Conservation (phyloP, 2,888 invertebrate species). For the Eutolmus rufibarbis region DNA sequence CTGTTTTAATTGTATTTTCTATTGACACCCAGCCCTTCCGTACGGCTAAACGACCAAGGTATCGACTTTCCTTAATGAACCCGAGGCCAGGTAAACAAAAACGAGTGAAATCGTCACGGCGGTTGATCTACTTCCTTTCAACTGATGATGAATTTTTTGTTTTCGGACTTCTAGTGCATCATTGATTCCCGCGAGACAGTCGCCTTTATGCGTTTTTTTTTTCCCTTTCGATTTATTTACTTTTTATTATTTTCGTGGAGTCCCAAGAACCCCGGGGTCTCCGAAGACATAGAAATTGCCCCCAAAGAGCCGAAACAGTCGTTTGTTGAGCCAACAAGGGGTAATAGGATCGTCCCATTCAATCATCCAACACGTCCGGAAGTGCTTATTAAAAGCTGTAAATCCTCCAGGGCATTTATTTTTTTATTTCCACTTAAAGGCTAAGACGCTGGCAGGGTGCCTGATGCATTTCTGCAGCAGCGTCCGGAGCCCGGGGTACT, state of each 20-base stretch:
- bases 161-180: background rate
- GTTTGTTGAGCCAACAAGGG: constrained; percentile 19
- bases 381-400: constrained; percentile 39
- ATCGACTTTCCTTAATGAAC: constrained; percentile 44
- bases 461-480: background rate
- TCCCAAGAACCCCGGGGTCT: background rate
- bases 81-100: background rate
- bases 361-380: constrained; percentile 37
- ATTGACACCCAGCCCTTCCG: background rate
- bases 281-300: constrained; percentile 18
- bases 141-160: constrained; percentile 23
- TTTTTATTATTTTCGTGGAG: background rate
- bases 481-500: background rate
- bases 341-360: constrained; percentile 15
- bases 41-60: background rate
- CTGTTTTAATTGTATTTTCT: constrained; percentile 20
- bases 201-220: background rate
- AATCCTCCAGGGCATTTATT: constrained; percentile 17
- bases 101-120: constrained; percentile 45
- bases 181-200: background rate
- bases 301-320: background rate
- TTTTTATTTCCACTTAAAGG: background rate
- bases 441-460: constrained; percentile 15
- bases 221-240: background rate
- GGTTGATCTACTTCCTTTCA: constrained; percentile 47